These are phyloP conservation scores for Onychomys leucogaster DNA, from an alignment of 2,797 vertebrate genomes.

Conservation along the genomic window DNA sequence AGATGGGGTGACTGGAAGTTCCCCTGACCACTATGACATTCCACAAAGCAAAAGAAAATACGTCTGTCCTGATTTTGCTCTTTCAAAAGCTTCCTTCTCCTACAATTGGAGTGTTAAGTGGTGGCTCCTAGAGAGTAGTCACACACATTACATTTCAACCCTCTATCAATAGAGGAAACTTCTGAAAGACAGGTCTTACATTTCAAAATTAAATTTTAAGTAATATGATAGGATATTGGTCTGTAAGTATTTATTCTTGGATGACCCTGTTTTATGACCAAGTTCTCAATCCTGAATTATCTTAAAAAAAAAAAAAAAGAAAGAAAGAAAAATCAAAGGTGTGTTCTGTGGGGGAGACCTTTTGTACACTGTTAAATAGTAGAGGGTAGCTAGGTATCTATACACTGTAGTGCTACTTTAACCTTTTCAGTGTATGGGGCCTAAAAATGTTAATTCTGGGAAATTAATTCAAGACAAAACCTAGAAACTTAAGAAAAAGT, in stretches of 20 bases:
- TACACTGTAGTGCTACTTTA: constrained; percentile 50
- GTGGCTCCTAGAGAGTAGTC: constrained; percentile 37
- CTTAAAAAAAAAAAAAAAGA: not conserved
- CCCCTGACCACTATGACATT: not conserved
- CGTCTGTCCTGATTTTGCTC: constrained; percentile 15
- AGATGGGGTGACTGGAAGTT: not conserved
- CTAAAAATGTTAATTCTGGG: constrained; percentile 39
- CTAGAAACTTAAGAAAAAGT: constrained; percentile 16
- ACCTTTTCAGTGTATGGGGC: not conserved
- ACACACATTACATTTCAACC: constrained; percentile 34
- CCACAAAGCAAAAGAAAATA: not conserved
- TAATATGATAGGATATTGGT: constrained; percentile 9
- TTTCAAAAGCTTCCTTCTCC: constrained; percentile 31
- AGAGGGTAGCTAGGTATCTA: not conserved
- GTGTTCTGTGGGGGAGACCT: not conserved
- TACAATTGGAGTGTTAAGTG: constrained; percentile 42
- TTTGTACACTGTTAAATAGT: constrained; percentile 3
- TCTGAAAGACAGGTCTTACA: constrained; percentile 17
- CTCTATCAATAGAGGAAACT: constrained; percentile 37
- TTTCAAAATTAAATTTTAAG: constrained; percentile 48
- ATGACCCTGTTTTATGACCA: constrained; percentile 18
- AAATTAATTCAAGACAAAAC: constrained; percentile 60
- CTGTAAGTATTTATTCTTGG: constrained; percentile 8
- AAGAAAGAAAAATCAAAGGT: not conserved
- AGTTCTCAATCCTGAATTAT: constrained; percentile 45